These are phyloP conservation scores for Drosophila suzukii DNA, from an alignment of 1,140 invertebrate genomes.

Conservation along the genomic window DNA sequence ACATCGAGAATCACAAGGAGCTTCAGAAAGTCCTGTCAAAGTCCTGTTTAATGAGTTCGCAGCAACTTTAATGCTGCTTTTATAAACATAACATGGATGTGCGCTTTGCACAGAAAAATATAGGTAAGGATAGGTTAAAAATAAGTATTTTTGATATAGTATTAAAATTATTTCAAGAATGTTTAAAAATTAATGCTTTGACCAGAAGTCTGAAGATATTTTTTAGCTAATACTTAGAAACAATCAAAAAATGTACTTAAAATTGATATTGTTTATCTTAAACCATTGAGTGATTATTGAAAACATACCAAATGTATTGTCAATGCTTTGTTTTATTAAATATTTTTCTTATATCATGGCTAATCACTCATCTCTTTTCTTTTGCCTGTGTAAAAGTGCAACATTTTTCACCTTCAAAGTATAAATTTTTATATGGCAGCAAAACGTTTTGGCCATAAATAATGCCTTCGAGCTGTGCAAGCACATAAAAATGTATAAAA, in stretches of 20 bases:
- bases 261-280: too few species aligned
- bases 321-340: too few species aligned
- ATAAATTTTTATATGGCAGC: constrained; percentile 26
- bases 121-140: too few species aligned
- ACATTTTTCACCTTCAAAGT: constrained; percentile 9
- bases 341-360: too few species aligned
- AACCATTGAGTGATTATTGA: too few species aligned
- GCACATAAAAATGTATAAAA: constrained; percentile 52
- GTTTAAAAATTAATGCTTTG: too few species aligned
- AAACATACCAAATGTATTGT: too few species aligned
- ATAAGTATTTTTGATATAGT: too few species aligned
- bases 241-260: too few species aligned
- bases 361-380: neutral
- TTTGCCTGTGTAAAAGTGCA: constrained; percentile 4
- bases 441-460: constrained; percentile 68
- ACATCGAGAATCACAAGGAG: constrained; percentile 9
- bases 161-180: too few species aligned
- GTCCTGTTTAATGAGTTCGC: constrained; percentile 36
- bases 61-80: constrained; percentile 20
- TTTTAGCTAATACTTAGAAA: too few species aligned
- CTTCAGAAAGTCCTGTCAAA: constrained; percentile 23
- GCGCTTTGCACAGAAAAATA: neutral
- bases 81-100: neutral
- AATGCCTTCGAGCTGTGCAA: constrained; percentile 61
- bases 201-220: too few species aligned